A percentile compares a stretch with the other conserved stretches of the same genome.
Conservation (phyloP, 2,113 vertebrate species). For the Tachuris rubrigastra region DNA sequence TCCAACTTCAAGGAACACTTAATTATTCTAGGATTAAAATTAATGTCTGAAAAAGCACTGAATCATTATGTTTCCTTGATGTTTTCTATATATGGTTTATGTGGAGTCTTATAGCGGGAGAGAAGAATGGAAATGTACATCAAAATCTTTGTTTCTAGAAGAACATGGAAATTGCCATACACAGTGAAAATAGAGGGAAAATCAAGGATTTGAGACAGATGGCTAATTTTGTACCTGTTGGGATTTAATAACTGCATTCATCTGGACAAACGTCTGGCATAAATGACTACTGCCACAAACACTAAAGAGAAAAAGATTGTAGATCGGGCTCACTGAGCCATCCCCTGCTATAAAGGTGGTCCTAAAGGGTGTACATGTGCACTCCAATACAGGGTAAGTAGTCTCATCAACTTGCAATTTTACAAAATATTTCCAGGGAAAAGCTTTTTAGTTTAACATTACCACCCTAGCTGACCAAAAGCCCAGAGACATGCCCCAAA, state of each 20-base stretch:
- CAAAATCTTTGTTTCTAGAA: background rate
- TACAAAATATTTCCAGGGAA: background rate
- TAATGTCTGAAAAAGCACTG: background rate
- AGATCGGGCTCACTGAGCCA: too few species aligned
- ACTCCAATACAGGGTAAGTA: background rate
- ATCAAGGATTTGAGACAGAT: background rate
- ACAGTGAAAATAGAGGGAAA: background rate
- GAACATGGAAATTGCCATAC: background rate
- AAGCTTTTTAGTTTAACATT: background rate
- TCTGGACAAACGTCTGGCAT: background rate
- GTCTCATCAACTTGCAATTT: background rate
- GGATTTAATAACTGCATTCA: background rate
- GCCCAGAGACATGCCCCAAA: background rate
- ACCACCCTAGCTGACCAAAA: background rate
- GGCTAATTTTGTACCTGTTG: background rate
- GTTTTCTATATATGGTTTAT: background rate
- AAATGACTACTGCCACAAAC: background rate
- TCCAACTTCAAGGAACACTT: background rate
- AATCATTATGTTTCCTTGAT: background rate
- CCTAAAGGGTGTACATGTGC: background rate
- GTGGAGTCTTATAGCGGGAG: background rate
- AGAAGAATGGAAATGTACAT: background rate
- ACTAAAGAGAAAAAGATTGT: background rate
- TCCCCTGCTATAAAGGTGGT: background rate
- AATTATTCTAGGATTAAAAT: background rate